Evolutionary conservation across 2,888 invertebrate genomes (phyloP), one percentile per base, ranked within the genome.

Genomic region (Macaria notata): DNA sequence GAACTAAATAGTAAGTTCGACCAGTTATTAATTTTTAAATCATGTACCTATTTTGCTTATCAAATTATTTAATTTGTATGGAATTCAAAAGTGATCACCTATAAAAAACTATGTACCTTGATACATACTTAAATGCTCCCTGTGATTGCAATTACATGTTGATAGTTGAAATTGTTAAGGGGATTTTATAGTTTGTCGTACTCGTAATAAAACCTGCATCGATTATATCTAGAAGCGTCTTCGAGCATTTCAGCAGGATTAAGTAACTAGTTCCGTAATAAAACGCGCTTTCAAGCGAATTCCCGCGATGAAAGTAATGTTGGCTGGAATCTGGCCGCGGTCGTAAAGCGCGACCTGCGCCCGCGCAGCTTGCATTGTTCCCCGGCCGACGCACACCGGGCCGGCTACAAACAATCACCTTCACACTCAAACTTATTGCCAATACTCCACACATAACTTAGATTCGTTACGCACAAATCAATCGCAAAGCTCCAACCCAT

Each of bases 301-400:
- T 79, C 78, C 75, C 72, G 69, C 71, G 72, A 79, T 76, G 82
- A 86, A 87, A 85, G 83, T 85, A 77, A 78, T 72, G 75, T 72
- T 72, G 72, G 71, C 68, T 76, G 79, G 81, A 79, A 75, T 79
- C 76, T 73, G 59, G 71, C 75, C 69, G 77, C 72, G 78, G 77
- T 75, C 79, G 80, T 82, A 79, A 78, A 75, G 71, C 73, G 74
- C 78, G 83, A 83, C 80, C 79, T 79, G 81, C 54, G 48, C 49
- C 38, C 9, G 51, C 78, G 76, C 71, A 75, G 77, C 82, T 81
- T 81, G 83, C 81, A 84, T 86, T 86, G 85, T 86, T 83, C 79
- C 76, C 71, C 73, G 65, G 73, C 72, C 75, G 19, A 19, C 81
- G 79, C 83, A 81, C 83, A 78, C 76, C 70, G 68, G 64, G 71